Evolutionary conservation across 2,113 vertebrate genomes (phyloP).

Genomic region (Otus sunia): DNA sequence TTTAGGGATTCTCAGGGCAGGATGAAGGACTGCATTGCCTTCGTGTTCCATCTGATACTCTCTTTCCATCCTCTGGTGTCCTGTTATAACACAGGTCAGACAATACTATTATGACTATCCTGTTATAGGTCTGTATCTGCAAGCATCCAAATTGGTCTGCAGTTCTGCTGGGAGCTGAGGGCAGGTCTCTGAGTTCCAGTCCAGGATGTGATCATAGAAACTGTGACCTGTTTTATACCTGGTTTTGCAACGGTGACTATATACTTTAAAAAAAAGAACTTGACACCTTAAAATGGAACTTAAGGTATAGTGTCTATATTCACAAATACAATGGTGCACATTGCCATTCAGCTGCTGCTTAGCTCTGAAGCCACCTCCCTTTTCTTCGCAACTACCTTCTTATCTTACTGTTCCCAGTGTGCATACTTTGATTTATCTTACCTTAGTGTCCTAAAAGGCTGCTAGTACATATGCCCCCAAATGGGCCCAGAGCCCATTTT

Average conservation of each 20-base stretch:
- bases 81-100: not conserved
- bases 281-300: not conserved
- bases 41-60: not conserved
- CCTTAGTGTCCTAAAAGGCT: not conserved
- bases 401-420: not conserved
- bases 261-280: not conserved
- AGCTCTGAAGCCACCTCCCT: not conserved
- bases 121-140: not conserved
- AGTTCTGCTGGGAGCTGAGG: not conserved
- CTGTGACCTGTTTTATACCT: not conserved
- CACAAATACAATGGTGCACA: not conserved
- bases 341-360: not conserved
- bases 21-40: not conserved
- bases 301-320: not conserved
- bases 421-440: not conserved
- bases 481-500: not conserved
- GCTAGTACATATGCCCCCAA: not conserved
- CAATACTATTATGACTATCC: not conserved
- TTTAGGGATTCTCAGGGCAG: not conserved
- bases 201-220: not conserved
- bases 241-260: not conserved
- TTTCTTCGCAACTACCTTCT: not conserved
- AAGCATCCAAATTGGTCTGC: not conserved
- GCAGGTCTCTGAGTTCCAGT: not conserved
- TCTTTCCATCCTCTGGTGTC: not conserved